phyloP scores from a whole-genome alignment of 1,140 invertebrate species.

The Drosophila burlai region DNA sequence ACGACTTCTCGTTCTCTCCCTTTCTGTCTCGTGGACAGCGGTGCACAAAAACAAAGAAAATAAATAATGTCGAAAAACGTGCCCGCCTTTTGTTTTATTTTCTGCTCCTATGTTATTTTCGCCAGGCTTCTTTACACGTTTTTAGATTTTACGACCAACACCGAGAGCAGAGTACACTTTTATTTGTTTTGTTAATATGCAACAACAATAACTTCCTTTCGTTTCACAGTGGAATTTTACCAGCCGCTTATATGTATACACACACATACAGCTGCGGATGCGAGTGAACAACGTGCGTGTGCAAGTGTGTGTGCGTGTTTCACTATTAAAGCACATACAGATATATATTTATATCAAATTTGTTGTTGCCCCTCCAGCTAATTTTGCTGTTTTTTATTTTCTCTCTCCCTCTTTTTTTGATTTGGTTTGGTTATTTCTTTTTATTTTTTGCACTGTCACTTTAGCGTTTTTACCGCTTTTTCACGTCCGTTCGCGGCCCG shows the following conservation, averaged over 20 bases:
- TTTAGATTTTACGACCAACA: constrained; percentile 50
- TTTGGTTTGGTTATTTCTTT: constrained; percentile 28
- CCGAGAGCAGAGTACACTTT: constrained; percentile 21
- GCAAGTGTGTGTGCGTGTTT: constrained; percentile 50
- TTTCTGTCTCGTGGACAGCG: constrained; percentile 16
- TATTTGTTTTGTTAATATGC: constrained; percentile 77
- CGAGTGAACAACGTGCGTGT: constrained; percentile 28
- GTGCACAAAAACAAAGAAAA: constrained; percentile 38
- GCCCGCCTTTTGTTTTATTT: constrained; percentile 33
- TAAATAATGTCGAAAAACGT: constrained; percentile 72
- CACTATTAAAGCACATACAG: constrained; percentile 60
- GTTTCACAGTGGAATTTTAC: constrained; percentile 79
- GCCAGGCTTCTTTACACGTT: constrained; percentile 62
- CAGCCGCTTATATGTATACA: constrained; percentile 60
- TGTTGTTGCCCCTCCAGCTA: constrained; percentile 66
- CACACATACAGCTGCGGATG: constrained; percentile 42
- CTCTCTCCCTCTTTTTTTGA: constrained; percentile 33
- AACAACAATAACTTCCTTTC: constrained; percentile 72
- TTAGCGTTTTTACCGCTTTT: constrained; percentile 28
- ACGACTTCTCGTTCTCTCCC: constrained; percentile 17
- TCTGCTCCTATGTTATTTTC: constrained; percentile 18
- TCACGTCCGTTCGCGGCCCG: constrained; percentile 54
- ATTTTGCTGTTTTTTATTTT: constrained; percentile 52
- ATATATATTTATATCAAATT: constrained; percentile 52
- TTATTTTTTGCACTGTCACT: constrained; percentile 64